A percentile compares a stretch with the other conserved stretches of the same genome.
These are phyloP conservation scores for Lucinisca nassula DNA, from an alignment of 2,888 invertebrate genomes.

Conservation along the genomic window DNA sequence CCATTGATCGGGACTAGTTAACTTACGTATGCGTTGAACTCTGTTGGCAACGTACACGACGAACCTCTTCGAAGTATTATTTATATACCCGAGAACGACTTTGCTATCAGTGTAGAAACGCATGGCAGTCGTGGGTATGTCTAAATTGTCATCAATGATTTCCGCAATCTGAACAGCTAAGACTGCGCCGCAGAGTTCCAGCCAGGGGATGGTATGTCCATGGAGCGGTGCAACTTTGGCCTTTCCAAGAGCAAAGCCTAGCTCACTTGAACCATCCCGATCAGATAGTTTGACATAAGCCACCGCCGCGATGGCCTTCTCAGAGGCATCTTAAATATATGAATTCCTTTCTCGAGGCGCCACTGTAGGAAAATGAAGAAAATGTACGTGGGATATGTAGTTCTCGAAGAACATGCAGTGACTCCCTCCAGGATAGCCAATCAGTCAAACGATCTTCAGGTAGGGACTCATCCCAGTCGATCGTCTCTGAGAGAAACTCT, in stretches of 20 bases:
- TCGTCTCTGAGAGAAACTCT: constrained; percentile 31
- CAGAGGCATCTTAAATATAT: constrained; percentile 73
- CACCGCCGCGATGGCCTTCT: constrained; percentile 69
- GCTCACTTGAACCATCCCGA: constrained; percentile 11
- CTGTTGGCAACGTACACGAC: constrained; percentile 53
- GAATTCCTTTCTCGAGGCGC: constrained; percentile 29
- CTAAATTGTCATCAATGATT: constrained; percentile 23
- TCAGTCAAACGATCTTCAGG: constrained; percentile 22
- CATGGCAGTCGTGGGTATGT: background rate
- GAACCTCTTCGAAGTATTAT: constrained; percentile 49
- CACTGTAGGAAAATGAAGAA: background rate
- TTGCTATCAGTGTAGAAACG: constrained; percentile 56
- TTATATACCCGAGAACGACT: constrained; percentile 52
- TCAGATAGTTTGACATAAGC: constrained; percentile 54
- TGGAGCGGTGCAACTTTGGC: constrained; percentile 53
- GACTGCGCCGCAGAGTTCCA: constrained; percentile 67
- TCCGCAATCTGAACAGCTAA: constrained; percentile 50
- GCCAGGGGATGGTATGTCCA: constrained; percentile 59
- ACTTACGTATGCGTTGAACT: constrained; percentile 29
- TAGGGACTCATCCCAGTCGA: constrained; percentile 64
- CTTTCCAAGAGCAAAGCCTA: constrained; percentile 65
- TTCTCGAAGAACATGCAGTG: constrained; percentile 42
- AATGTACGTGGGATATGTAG: constrained; percentile 53
- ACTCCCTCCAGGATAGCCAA: constrained; percentile 63
- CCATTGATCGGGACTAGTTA: constrained; percentile 48